phyloP scores from a whole-genome alignment of 1,140 invertebrate species.

The Zelostemma sp. region DNA sequence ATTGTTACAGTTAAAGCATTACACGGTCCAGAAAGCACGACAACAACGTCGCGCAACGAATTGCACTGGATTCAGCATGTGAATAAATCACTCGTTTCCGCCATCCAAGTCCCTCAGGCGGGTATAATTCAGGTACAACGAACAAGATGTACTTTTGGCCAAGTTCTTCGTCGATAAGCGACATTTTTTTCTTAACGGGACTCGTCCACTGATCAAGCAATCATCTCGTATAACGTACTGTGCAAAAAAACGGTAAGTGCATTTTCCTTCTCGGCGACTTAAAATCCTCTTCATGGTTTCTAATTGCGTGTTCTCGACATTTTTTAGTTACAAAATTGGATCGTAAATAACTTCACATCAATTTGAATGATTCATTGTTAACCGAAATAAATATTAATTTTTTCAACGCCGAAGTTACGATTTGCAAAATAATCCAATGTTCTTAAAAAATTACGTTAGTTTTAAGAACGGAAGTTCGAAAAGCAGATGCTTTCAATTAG shows the following conservation, averaged over 20 bases:
- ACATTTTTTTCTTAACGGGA: slow-evolving; percentile 2
- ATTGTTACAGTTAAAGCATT: slow-evolving; percentile 9
- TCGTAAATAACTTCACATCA: no score
- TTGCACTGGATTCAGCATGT: neutral
- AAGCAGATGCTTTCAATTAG: neutral
- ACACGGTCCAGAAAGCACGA: slow-evolving; percentile 4
- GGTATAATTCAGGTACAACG: neutral
- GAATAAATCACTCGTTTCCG: slow-evolving; percentile 14
- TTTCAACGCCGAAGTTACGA: no score
- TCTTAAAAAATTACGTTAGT: no score
- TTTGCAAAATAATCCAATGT: no score
- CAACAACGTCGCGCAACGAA: slow-evolving; percentile 9
- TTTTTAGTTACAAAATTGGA: no score
- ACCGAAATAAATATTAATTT: no score
- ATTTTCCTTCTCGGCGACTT: no score
- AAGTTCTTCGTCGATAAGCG: neutral
- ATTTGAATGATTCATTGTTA: no score
- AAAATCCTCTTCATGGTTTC: no score
- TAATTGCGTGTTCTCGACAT: no score
- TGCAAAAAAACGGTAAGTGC: neutral
- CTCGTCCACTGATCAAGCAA: neutral
- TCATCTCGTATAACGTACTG: neutral
- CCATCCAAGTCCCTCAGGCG: neutral
- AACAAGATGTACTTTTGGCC: neutral
- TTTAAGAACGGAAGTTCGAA: neutral